A percentile compares a stretch with the other conserved stretches of the same genome.
phyloP scores from a whole-genome alignment of 2,113 vertebrate species.

The Ophiodon elongatus region DNA sequence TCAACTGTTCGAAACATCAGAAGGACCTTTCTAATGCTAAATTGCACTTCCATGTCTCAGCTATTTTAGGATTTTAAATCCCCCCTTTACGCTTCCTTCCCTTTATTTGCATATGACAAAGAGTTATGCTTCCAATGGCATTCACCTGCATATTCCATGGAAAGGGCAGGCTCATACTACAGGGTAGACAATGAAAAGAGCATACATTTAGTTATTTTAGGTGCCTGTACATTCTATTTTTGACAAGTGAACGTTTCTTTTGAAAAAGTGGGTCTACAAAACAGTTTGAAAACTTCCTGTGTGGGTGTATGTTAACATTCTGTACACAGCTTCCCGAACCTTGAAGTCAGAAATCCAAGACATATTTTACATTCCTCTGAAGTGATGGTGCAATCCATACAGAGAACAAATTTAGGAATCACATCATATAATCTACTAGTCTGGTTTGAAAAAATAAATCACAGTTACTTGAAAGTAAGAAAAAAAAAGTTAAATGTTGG shows the following conservation, averaged over 20 bases:
- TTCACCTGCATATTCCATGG: slow-evolving; percentile 9
- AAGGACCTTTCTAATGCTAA: slow-evolving; percentile 5
- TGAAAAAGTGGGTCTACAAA: slow-evolving; percentile 31
- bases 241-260: slow-evolving; percentile 22
- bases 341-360: slow-evolving; percentile 26
- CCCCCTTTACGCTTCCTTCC: neutral
- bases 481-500: neutral
- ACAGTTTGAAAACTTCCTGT: slow-evolving; percentile 31
- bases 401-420: neutral
- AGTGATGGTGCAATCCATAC: neutral
- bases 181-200: neutral
- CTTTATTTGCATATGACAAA: slow-evolving; percentile 50
- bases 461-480: neutral
- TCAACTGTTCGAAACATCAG: slow-evolving; percentile 34
- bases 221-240: slow-evolving; percentile 20
- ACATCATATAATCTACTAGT: slow-evolving; percentile 29
- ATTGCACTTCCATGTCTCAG: slow-evolving; percentile 5
- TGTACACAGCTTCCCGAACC: slow-evolving; percentile 30
- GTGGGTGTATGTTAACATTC: slow-evolving; percentile 25
- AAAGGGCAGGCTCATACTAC: neutral
- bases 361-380: slow-evolving; percentile 4
- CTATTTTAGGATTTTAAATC: slow-evolving; percentile 15
- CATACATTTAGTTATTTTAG: slow-evolving; percentile 9
- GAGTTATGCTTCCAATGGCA: slow-evolving; percentile 22
- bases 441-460: neutral